phyloP scores from a whole-genome alignment of 2,888 invertebrate genomes.

The Pandemis heparana region DNA sequence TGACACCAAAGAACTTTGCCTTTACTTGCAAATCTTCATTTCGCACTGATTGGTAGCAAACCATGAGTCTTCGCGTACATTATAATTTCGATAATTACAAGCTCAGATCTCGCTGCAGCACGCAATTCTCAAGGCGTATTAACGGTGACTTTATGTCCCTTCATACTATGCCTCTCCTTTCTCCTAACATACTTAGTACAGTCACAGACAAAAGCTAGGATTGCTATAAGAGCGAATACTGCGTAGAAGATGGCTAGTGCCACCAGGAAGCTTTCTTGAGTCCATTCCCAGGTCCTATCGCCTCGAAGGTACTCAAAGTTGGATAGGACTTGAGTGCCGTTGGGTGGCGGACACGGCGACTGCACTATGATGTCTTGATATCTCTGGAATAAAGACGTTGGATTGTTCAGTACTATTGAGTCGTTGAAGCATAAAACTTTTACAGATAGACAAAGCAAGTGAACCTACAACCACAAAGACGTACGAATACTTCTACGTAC shows the following conservation, averaged over 20 bases:
- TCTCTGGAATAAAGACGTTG: conserved; percentile 82
- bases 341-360: conserved; percentile 92
- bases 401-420: background rate
- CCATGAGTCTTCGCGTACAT: background rate
- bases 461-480: too few species aligned
- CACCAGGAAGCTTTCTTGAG: conserved; percentile 84
- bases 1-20: background rate
- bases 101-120: background rate
- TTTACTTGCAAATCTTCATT: background rate
- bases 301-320: conserved; percentile 74
- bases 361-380: conserved; percentile 95
- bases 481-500: too few species aligned
- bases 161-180: conserved; percentile 79
- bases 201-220: conserved; percentile 87
- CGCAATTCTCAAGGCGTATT: conserved; percentile 84
- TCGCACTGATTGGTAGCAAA: background rate
- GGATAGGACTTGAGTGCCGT: conserved; percentile 89
- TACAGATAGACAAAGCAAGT: too few species aligned
- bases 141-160: conserved; percentile 84
- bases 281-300: conserved; percentile 79
- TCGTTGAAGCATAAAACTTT: too few species aligned
- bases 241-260: conserved; percentile 87
- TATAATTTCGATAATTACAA: background rate
- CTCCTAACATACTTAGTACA: conserved; percentile 82
- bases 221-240: conserved; percentile 86